phyloP scores from a whole-genome alignment of 2,113 vertebrate species.

The Calonectris borealis region DNA sequence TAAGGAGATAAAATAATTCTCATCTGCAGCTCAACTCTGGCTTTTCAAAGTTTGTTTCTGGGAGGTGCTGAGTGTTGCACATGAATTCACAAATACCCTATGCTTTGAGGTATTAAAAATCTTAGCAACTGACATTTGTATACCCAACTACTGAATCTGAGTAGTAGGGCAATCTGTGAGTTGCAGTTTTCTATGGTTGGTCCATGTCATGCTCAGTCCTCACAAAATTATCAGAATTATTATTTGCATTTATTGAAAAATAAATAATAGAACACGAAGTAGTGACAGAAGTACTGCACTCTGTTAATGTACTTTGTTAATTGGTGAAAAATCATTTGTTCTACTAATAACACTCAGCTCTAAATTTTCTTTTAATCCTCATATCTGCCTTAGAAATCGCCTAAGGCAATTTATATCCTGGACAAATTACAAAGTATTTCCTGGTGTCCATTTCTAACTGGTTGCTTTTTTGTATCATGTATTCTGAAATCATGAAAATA shows the following conservation, averaged over 20 bases:
- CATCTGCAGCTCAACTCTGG: background rate
- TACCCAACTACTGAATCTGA: background rate
- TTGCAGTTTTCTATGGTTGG: background rate
- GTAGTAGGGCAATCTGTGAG: background rate
- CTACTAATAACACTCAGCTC: background rate
- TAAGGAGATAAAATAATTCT: background rate
- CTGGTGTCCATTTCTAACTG: background rate
- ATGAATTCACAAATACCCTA: background rate
- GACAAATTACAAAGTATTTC: background rate
- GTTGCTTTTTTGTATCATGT: background rate
- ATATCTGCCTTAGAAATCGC: background rate
- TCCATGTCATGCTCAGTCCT: background rate
- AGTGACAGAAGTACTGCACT: background rate
- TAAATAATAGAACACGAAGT: background rate
- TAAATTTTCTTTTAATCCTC: background rate
- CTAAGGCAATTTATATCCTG: background rate
- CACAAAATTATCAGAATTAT: background rate
- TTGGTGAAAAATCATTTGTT: background rate
- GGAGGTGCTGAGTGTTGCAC: background rate
- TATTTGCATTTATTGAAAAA: background rate
- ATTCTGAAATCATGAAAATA: background rate
- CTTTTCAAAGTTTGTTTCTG: background rate
- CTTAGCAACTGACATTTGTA: background rate
- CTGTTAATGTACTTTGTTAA: background rate
- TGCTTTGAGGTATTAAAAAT: background rate